Percentiles rank a stretch among this genome's conserved stretches.
Conservation (phyloP, 2,113 vertebrate genomes). For the Monopterus albus region DNA sequence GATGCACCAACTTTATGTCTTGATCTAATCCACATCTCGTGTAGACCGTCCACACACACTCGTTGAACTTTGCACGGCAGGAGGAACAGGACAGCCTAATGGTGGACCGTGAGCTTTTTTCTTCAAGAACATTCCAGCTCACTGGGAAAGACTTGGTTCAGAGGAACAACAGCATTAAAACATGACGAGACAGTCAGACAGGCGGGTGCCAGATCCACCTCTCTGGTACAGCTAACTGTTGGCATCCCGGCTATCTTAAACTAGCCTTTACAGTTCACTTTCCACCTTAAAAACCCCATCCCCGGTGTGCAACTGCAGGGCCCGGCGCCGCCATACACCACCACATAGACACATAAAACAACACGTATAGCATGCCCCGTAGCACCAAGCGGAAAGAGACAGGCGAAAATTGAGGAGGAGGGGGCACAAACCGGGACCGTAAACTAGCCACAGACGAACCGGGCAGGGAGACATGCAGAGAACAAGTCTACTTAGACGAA, state of each 20-base stretch:
- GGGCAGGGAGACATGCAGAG: slow-evolving; percentile 16
- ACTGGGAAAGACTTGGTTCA: slow-evolving; percentile 58
- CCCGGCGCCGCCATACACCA: slow-evolving; percentile 80
- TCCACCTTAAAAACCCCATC: slow-evolving; percentile 46
- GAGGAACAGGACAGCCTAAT: slow-evolving; percentile 50
- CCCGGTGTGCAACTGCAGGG: slow-evolving; percentile 79
- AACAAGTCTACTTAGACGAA: slow-evolving; percentile 47
- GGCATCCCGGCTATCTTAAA: slow-evolving; percentile 45
- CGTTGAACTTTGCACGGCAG: slow-evolving; percentile 74
- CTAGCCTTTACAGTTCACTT: slow-evolving; percentile 62
- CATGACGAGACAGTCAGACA: slow-evolving; percentile 59
- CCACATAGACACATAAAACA: slow-evolving; percentile 71
- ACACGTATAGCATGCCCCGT: slow-evolving; percentile 81
- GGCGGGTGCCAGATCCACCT: slow-evolving; percentile 32
- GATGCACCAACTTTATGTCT: slow-evolving; percentile 63
- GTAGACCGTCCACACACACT: slow-evolving; percentile 31
- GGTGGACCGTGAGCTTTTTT: slow-evolving; percentile 56
- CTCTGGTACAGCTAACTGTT: slow-evolving; percentile 46
- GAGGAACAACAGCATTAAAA: slow-evolving; percentile 56
- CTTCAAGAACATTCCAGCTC: slow-evolving; percentile 75
- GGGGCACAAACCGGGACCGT: slow-evolving; percentile 55
- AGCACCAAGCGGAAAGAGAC: slow-evolving; percentile 78
- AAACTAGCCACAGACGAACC: slow-evolving; percentile 29
- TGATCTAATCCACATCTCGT: slow-evolving; percentile 51
- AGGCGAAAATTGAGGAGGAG: slow-evolving; percentile 67